phyloP scores from a whole-genome alignment of 2,888 invertebrate species.

The Lottia gigantea region DNA sequence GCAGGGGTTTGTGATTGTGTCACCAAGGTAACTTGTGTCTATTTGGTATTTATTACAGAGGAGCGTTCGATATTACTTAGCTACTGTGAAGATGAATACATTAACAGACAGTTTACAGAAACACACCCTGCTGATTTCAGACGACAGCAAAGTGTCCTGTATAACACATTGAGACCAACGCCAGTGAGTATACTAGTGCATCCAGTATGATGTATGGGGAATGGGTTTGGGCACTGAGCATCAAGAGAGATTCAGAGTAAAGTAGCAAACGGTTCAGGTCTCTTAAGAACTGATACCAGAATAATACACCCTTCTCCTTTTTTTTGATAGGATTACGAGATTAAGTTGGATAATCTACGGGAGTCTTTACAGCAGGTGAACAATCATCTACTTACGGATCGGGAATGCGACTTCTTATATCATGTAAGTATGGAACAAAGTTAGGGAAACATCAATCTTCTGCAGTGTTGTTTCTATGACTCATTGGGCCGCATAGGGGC shows the following conservation, averaged over 20 bases:
- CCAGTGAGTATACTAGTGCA: conserved; percentile 45
- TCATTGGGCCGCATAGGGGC: neutral
- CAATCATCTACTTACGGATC: conserved; percentile 60
- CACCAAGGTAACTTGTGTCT: no score
- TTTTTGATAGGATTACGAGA: conserved; percentile 58
- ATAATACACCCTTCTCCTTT: no score
- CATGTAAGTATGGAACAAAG: conserved; percentile 49
- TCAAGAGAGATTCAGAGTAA: no score
- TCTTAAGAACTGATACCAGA: no score
- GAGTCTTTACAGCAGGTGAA: conserved; percentile 64
- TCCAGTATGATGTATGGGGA: no score
- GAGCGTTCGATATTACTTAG: conserved; percentile 57
- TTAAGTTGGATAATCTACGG: conserved; percentile 64
- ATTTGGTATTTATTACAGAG: conserved; percentile 37
- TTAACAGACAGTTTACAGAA: conserved; percentile 39
- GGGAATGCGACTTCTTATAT: conserved; percentile 63
- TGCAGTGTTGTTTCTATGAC: neutral
- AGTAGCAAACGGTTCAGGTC: no score
- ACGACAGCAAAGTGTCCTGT: conserved; percentile 62
- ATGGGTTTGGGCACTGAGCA: no score
- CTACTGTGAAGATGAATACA: conserved; percentile 58
- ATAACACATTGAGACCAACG: conserved; percentile 57
- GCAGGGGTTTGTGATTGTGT: no score
- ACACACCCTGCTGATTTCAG: conserved; percentile 42
- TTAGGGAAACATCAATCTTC: no score